Evolutionary conservation across 2,888 invertebrate species (phyloP).

Genomic region (Galerucella calmariensis): DNA sequence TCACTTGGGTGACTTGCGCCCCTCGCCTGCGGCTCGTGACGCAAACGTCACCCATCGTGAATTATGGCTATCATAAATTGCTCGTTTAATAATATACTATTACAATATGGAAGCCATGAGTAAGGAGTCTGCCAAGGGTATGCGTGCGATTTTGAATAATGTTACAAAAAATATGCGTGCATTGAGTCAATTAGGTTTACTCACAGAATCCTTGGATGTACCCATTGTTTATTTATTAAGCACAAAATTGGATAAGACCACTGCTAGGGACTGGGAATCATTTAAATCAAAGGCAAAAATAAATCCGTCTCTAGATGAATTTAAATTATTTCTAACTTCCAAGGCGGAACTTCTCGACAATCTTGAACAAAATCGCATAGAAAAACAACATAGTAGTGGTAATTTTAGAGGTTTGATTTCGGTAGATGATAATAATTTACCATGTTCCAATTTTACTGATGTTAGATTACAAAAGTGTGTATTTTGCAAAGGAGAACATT

Average conservation of each 20-base stretch:
- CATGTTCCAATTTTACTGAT: neutral
- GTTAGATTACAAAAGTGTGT: neutral
- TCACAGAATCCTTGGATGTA: constrained; percentile 22
- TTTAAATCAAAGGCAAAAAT: constrained; percentile 22
- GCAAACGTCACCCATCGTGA: no score
- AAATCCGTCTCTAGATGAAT: constrained; percentile 31
- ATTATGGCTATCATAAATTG: no score
- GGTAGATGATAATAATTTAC: neutral
- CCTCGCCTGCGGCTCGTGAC: no score
- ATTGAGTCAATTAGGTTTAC: neutral
- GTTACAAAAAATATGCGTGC: neutral
- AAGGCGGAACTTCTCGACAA: constrained; percentile 36
- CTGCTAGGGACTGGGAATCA: constrained; percentile 36
- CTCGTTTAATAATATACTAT: no score
- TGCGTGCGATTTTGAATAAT: neutral
- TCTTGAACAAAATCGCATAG: constrained; percentile 29
- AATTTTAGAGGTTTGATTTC: constrained; percentile 18
- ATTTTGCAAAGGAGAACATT: neutral
- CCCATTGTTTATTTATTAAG: constrained; percentile 34
- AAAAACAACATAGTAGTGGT: constrained; percentile 6
- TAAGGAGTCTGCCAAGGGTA: neutral
- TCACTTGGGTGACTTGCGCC: no score
- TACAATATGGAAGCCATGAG: neutral
- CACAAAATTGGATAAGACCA: constrained; percentile 35
- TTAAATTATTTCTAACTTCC: constrained; percentile 35